Evolutionary conservation across 2,888 invertebrate genomes (phyloP).

Genomic region (Hypselothyrea guttata): DNA sequence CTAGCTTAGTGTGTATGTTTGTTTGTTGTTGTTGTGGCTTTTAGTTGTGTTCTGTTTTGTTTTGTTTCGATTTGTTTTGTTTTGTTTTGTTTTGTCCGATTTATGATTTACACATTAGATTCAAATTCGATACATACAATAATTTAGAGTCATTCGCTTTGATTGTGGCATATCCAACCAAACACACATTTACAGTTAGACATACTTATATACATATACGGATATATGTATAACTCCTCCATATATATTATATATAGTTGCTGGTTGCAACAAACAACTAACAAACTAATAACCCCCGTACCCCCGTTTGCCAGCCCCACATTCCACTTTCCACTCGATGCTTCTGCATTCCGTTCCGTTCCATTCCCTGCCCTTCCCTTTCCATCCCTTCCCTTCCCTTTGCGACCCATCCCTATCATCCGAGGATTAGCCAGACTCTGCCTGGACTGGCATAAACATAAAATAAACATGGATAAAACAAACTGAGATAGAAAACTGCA

Average conservation of each 20-base stretch:
- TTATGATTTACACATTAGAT: slow-evolving; percentile 70
- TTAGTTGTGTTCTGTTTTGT: slow-evolving; percentile 5
- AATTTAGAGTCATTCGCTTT: slow-evolving; percentile 52
- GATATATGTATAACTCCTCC: slow-evolving; percentile 2
- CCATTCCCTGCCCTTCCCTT: neutral
- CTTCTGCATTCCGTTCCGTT: neutral
- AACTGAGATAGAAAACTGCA: slow-evolving; percentile 56
- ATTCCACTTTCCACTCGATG: neutral
- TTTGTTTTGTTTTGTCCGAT: slow-evolving; percentile 27
- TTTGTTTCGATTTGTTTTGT: neutral
- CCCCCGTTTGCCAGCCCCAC: neutral
- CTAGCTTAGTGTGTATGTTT: slow-evolving; percentile 25
- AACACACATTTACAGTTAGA: neutral
- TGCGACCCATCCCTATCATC: slow-evolving; percentile 3
- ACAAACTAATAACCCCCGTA: slow-evolving; percentile 1
- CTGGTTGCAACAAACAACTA: slow-evolving; percentile 7
- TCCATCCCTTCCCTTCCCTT: neutral
- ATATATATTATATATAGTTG: neutral
- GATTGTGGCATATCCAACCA: slow-evolving; percentile 24
- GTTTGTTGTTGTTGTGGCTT: slow-evolving; percentile 18
- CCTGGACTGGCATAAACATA: slow-evolving; percentile 44
- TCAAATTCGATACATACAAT: slow-evolving; percentile 66
- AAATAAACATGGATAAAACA: slow-evolving; percentile 55
- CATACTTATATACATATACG: neutral
- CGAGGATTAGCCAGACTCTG: slow-evolving; percentile 44